Evolutionary conservation across 2,113 vertebrate genomes (phyloP).

Genomic region (Trinectes maculatus): DNA sequence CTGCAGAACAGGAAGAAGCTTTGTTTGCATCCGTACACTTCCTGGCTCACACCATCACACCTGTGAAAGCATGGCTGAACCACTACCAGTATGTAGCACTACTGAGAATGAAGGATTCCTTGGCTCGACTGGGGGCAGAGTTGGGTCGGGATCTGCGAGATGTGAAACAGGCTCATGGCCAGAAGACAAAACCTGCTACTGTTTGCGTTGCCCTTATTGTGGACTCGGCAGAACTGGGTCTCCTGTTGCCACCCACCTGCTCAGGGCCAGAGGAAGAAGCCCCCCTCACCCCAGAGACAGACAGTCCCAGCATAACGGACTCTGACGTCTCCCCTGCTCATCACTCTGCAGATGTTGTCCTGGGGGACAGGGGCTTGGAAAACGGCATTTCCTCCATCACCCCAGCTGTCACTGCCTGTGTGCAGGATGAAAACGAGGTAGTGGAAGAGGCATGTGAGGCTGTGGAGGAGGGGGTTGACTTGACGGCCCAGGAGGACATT

Average conservation of each 20-base stretch:
- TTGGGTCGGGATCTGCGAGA: constrained; percentile 82
- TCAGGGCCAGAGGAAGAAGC: constrained; percentile 71
- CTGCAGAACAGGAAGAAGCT: constrained; percentile 33
- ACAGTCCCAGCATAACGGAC: constrained; percentile 90
- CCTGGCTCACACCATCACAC: constrained; percentile 85
- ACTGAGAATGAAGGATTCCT: constrained; percentile 90
- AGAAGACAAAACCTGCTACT: constrained; percentile 71
- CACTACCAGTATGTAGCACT: constrained; percentile 96
- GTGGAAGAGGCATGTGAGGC: constrained; percentile 89
- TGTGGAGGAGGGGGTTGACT: constrained; percentile 78
- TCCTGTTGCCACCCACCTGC: constrained; percentile 85
- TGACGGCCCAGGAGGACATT: constrained; percentile 36
- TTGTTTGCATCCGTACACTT: constrained; percentile 84
- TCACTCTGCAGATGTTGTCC: constrained; percentile 36
- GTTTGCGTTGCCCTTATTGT: constrained; percentile 86
- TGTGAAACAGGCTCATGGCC: constrained; percentile 59
- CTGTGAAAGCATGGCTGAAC: constrained; percentile 88
- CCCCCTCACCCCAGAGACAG: constrained; percentile 86
- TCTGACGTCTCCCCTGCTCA: constrained; percentile 84
- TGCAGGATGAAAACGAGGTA: constrained; percentile 73
- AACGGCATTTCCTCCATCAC: constrained; percentile 52
- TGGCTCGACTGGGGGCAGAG: constrained; percentile 86
- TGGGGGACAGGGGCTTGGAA: constrained; percentile 75
- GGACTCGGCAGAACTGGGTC: constrained; percentile 85
- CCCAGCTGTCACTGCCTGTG: constrained; percentile 19